These are phyloP conservation scores for Amazonetta brasiliensis DNA, from an alignment of 2,797 vertebrate genomes.

Conservation along the genomic window DNA sequence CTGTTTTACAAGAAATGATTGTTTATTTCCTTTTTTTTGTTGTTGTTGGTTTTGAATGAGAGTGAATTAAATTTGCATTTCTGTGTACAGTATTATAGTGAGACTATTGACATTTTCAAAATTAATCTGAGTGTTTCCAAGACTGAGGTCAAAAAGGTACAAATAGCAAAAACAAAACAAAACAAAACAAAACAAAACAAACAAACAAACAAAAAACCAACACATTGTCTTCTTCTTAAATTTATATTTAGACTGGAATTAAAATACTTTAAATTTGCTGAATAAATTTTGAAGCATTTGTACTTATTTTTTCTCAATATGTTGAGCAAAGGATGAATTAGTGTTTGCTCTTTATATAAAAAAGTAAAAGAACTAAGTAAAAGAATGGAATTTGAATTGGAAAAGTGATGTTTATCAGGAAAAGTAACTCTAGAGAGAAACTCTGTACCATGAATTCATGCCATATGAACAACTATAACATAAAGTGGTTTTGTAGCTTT, in stretches of 20 bases:
- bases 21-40: not conserved
- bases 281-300: not conserved
- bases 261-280: not conserved
- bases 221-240: not conserved
- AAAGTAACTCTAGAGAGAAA: not conserved
- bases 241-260: not conserved
- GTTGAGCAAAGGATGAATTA: not conserved
- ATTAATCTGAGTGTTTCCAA: not conserved
- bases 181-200: no score
- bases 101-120: not conserved
- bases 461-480: not conserved
- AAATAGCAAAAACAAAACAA: rapidly evolving
- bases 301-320: not conserved
- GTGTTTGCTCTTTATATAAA: not conserved
- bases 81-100: not conserved
- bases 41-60: not conserved
- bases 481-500: not conserved
- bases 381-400: not conserved
- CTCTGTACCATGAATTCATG: not conserved
- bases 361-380: not conserved
- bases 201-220: no score
- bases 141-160: not conserved
- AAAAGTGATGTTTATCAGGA: not conserved
- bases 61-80: not conserved
- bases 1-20: not conserved